A percentile compares a stretch with the other conserved stretches of the same genome.
These are phyloP conservation scores for Dione vanillae DNA, from an alignment of 2,888 invertebrate genomes.

Conservation along the genomic window DNA sequence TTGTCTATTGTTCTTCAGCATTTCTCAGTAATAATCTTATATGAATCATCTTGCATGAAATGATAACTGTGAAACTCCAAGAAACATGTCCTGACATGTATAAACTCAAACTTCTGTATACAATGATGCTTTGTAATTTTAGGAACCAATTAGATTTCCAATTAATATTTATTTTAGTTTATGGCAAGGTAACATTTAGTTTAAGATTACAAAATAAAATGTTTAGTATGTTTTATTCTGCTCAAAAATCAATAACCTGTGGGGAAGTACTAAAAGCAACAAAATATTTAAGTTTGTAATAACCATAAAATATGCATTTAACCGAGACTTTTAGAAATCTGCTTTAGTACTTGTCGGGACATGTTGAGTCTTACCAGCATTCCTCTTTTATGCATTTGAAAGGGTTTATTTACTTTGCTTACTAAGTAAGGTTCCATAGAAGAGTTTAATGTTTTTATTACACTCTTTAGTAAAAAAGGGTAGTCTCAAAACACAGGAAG, in stretches of 20 bases:
- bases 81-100: constrained; percentile 10
- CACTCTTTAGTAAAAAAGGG: too few relatives aligned
- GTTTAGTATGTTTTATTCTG: too few relatives aligned
- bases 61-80: background rate
- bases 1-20: too few relatives aligned
- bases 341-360: background rate
- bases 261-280: background rate
- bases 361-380: background rate
- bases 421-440: background rate
- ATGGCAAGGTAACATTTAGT: too few relatives aligned
- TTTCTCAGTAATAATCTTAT: too few relatives aligned
- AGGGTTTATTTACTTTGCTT: constrained; percentile 3
- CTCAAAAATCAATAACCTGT: too few relatives aligned
- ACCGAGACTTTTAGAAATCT: background rate
- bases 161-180: too few relatives aligned
- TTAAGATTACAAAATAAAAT: too few relatives aligned
- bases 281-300: background rate
- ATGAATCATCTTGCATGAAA: background rate
- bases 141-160: too few relatives aligned
- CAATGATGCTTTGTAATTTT: too few relatives aligned
- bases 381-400: background rate
- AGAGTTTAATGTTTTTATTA: too few relatives aligned
- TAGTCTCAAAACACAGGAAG: too few relatives aligned
- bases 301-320: background rate
- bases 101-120: background rate